These are phyloP conservation scores for Monomorium pharaonis DNA, from an alignment of 1,140 invertebrate genomes.

Conservation along the genomic window DNA sequence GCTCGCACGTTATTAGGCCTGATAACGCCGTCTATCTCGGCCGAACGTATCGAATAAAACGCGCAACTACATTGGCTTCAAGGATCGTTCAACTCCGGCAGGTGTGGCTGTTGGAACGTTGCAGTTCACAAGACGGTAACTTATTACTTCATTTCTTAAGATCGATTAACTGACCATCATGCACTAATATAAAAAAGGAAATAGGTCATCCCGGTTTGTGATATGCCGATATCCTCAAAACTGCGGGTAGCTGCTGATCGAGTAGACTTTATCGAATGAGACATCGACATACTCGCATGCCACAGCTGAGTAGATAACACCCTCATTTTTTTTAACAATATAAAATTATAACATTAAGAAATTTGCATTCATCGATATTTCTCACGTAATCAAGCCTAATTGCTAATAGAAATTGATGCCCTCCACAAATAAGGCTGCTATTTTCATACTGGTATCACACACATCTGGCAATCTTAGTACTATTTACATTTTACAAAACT, in stretches of 20 bases:
- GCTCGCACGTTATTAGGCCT: constrained; percentile 45
- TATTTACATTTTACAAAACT: background rate
- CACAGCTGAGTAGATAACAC: constrained; percentile 9
- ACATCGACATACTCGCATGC: background rate
- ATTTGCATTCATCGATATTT: background rate
- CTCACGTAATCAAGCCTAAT: background rate
- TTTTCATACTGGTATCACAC: background rate
- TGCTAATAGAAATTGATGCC: background rate
- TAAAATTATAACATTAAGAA: background rate
- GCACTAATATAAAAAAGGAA: constrained; percentile 26
- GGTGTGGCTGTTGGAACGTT: background rate
- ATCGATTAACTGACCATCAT: constrained; percentile 37
- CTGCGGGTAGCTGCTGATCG: background rate
- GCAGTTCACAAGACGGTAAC: background rate
- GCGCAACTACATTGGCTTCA: constrained; percentile 13
- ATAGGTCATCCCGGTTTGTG: constrained; percentile 25
- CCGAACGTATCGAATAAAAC: constrained; percentile 34
- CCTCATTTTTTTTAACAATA: background rate
- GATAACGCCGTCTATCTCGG: constrained; percentile 44
- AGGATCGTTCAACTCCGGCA: constrained; percentile 33
- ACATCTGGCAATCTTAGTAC: too few species aligned
- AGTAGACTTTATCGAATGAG: background rate
- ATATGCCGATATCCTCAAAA: constrained; percentile 19
- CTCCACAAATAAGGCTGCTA: background rate
- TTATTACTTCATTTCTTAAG: background rate